Base-by-base conservation (phyloP, 2,797 vertebrate genomes). In the Halcyon smyrnensis region DNA sequence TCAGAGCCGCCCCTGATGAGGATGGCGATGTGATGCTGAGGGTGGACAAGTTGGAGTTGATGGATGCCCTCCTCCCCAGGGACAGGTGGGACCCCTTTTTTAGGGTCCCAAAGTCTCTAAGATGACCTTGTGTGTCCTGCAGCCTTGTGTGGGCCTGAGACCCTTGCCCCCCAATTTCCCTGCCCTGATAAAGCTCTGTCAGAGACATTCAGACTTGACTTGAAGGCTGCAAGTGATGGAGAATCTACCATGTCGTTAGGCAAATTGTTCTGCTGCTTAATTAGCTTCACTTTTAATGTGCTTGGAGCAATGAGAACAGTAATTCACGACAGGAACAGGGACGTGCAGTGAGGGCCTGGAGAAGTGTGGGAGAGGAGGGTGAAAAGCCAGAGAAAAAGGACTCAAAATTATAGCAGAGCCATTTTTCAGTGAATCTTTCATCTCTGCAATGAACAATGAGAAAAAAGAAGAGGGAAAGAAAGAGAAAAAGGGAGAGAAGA, bases 221-320 rank as follows among this genome's bases (percentile, higher is more conserved):
- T 88, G 84, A 92, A 87, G 95, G 84, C 95, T 94, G 92, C 82
- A 91, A 88, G 87, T 95, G 94, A 95, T 96, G 92, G 95, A 96
- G 96, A 76, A 93, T 89, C 96, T 75, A 97, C 96, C 91, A 97
- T 3, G 1, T 96, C 65, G 34, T 96, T 96, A 94, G 94, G 91
- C 95, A 96, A 96, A 96, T 95, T 94, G 91, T 97, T 96, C 96
- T 95, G 84, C 92, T 96, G 91, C 84, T 94, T 96, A 97, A 96
- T 97, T 96, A 97, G 92, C 82, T 96, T 84, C 91, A 84, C 94
- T 96, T 95, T 91, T 96, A 95, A 94, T 93, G 87, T 71, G 92
- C 93, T 97, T 84, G 76, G 91, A 96, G 95, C 95, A 90, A 92
- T 95, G 87, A 97, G 93, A 94, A 74, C 78, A 89, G 95, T 94